Evolutionary conservation across 2,888 invertebrate genomes (phyloP).

Genomic region (Cinara cedri): DNA sequence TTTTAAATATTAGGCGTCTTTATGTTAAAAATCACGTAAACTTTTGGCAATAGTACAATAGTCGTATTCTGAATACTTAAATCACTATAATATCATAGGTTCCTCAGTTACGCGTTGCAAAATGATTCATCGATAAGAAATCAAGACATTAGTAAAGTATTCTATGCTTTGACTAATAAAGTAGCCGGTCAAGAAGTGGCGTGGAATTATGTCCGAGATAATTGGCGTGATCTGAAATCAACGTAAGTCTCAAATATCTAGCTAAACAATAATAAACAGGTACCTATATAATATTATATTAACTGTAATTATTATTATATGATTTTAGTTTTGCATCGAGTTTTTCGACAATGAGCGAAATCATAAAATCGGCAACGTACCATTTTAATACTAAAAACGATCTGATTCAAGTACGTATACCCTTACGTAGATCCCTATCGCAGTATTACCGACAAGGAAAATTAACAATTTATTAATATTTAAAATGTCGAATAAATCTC

Average conservation of each 20-base stretch:
- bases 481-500: not conserved
- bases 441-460: too few species aligned
- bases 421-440: too few species aligned
- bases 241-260: constrained; percentile 2
- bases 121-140: constrained; percentile 80
- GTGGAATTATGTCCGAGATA: constrained; percentile 77
- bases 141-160: constrained; percentile 80
- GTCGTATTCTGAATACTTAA: too few species aligned
- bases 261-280: not conserved
- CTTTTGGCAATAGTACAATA: too few species aligned
- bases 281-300: not conserved
- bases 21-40: not conserved
- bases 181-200: constrained; percentile 81
- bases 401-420: constrained; percentile 37
- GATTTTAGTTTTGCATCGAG: constrained; percentile 23
- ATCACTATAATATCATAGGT: constrained; percentile 64
- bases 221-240: constrained; percentile 68
- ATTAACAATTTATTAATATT: not conserved
- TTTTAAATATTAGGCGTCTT: too few species aligned
- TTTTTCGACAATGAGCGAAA: constrained; percentile 48
- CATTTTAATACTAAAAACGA: constrained; percentile 53
- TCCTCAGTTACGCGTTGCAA: constrained; percentile 75
- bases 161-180: constrained; percentile 76
- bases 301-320: not conserved
- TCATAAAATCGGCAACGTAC: constrained; percentile 38